Conservation (phyloP, 2,797 vertebrate genomes). For the Parambassis ranga region DNA sequence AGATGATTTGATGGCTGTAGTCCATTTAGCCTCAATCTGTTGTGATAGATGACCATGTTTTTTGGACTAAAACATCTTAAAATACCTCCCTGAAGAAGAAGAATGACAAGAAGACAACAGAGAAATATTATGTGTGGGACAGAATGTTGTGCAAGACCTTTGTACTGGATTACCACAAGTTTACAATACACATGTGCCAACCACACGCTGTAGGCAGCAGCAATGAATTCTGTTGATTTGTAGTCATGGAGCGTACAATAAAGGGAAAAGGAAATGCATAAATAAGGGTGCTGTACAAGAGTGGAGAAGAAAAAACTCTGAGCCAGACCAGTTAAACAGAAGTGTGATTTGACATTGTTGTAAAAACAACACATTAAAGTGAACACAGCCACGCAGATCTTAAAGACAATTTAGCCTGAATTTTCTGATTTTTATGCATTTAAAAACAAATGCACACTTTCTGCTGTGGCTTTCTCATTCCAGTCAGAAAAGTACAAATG, state of each 20-base stretch:
- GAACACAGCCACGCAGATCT: not conserved
- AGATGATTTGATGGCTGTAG: slow-evolving; percentile 19
- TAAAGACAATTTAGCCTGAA: not conserved
- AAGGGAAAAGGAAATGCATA: slow-evolving; percentile 9
- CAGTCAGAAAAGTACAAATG: slow-evolving; percentile 32
- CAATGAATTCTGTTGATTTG: slow-evolving; percentile 31
- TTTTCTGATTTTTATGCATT: not conserved
- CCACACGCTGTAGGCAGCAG: slow-evolving; percentile 17
- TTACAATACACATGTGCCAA: slow-evolving; percentile 36
- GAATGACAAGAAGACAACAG: slow-evolving; percentile 1
- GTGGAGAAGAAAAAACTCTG: not conserved
- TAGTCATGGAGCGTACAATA: slow-evolving; percentile 8
- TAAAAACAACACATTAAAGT: not conserved
- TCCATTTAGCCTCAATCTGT: slow-evolving; percentile 6
- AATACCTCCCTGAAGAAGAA: slow-evolving; percentile 15
- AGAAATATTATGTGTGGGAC: slow-evolving; percentile 2
- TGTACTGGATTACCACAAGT: slow-evolving; percentile 14
- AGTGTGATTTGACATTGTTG: not conserved
- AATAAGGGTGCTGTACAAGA: slow-evolving; percentile 10
- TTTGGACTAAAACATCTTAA: slow-evolving; percentile 6
- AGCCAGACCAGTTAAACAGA: not conserved
- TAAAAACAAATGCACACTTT: slow-evolving; percentile 13
- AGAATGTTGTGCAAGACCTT: slow-evolving; percentile 31
- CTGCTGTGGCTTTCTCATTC: slow-evolving; percentile 14
- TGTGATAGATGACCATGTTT: slow-evolving; percentile 14